Evolutionary conservation across 2,113 vertebrate species (phyloP).

Genomic region (Pipa parva): DNA sequence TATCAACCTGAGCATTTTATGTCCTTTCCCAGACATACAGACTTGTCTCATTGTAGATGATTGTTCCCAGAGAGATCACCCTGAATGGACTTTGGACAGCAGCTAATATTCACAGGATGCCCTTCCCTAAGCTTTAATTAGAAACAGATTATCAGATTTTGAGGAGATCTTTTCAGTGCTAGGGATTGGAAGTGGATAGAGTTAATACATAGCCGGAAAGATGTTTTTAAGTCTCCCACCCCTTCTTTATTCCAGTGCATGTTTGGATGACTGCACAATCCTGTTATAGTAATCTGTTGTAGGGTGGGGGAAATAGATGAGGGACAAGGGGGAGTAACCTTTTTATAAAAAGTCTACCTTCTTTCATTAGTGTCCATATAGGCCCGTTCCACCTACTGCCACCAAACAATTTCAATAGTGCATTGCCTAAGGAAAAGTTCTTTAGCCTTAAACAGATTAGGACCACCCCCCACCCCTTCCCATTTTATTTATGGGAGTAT

Average conservation of each 20-base stretch:
- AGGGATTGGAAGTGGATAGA: conserved; percentile 17
- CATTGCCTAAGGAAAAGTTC: not conserved
- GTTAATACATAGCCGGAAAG: conserved; percentile 21
- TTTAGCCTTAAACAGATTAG: not conserved
- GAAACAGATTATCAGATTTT: conserved; percentile 51
- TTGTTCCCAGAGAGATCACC: conserved; percentile 27
- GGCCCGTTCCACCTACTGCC: conserved; percentile 10
- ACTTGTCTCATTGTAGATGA: not conserved
- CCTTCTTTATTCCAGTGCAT: conserved; percentile 48
- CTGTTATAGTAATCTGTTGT: conserved; percentile 55
- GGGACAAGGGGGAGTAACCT: conserved; percentile 7
- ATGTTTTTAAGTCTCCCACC: conserved; percentile 43
- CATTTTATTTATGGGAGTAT: not conserved
- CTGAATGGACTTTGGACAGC: conserved; percentile 20
- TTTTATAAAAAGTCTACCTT: conserved; percentile 13
- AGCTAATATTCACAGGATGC: conserved; percentile 42
- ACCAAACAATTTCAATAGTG: not conserved
- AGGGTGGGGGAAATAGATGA: conserved; percentile 35
- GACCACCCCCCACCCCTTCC: not conserved
- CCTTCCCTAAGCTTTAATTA: conserved; percentile 50
- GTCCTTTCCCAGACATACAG: not conserved
- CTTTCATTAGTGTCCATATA: conserved; percentile 5
- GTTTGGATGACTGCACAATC: conserved; percentile 58
- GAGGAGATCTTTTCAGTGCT: not conserved
- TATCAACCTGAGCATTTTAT: no score